Evolutionary conservation across 2,797 vertebrate genomes (phyloP), one percentile per base, ranked within the genome.

Genomic region (Hypotaenidia okinawae): DNA sequence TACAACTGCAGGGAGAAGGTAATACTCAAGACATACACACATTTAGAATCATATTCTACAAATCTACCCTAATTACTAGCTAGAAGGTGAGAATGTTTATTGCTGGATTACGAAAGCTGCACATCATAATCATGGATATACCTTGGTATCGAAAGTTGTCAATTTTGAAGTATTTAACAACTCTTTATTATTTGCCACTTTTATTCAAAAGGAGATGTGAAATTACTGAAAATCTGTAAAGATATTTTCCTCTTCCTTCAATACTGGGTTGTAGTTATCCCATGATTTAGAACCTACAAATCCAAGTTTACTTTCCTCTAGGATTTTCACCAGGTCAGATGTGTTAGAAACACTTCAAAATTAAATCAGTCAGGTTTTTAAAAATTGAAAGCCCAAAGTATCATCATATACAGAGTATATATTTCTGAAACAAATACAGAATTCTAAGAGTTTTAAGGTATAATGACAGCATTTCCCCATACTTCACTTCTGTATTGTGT

Each of bases 141-240:
- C 4, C 9, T 57, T 47, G 63, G 61, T 52, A 52, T 2, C 0
- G 4, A 22, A 16, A 87, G 80, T 4, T 32, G 32, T 27, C 70
- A 39, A 37, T 37, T 37, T 37, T 37, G 11, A 86, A 67, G 22
- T 83, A 78, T 81, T 41, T 41, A 77, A 59, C 7, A 47, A 25
- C 11, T 69, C 8, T 41, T 73, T 59, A 2, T 49, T 45, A 25
- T 73, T 87, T 89, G 33, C 16, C 11, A n/a, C 22, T 84, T 92
- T 89, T 84, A 58, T 79, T 73, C 17, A 92, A 73, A 76, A 75
- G 9, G 11, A 62, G 13, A 58, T 25, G 4, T 14, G 51, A 85
- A 83, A 93, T 82, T 77, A 75, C 35, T 62, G 69, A 84, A 95
- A 94, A 89, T 35, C 43, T 81, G 37, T 52, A 66, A 75, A 57